Evolutionary conservation across 2,888 invertebrate species (phyloP).

Genomic region (Halocaridina rubra): DNA sequence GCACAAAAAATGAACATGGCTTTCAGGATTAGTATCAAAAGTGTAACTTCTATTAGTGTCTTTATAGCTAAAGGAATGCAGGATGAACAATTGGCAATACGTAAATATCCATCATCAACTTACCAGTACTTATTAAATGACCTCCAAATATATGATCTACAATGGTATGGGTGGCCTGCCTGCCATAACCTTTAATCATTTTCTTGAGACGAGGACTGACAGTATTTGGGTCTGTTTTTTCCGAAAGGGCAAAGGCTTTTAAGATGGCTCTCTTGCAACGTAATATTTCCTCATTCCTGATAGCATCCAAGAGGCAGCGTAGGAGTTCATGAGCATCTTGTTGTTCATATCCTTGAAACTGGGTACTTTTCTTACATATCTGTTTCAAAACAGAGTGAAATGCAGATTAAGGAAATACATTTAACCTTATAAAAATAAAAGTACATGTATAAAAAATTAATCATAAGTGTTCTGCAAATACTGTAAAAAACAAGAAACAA

Average conservation of each 20-base stretch:
- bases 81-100: too few relatives aligned
- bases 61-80: too few relatives aligned
- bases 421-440: too few relatives aligned
- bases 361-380: slow-evolving; percentile 71
- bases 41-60: too few relatives aligned
- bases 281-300: slow-evolving; percentile 79
- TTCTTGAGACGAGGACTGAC: slow-evolving; percentile 72
- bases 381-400: too few relatives aligned
- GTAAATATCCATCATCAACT: slow-evolving; percentile 62
- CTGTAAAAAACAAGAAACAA: too few relatives aligned
- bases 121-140: slow-evolving; percentile 82
- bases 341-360: slow-evolving; percentile 93
- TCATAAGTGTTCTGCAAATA: too few relatives aligned
- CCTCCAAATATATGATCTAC: slow-evolving; percentile 93
- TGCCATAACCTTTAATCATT: slow-evolving; percentile 82
- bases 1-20: too few relatives aligned
- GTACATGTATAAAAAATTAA: too few relatives aligned
- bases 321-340: slow-evolving; percentile 97
- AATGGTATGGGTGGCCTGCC: slow-evolving; percentile 76
- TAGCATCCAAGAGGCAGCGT: slow-evolving; percentile 88
- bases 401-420: too few relatives aligned
- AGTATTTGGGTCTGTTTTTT: slow-evolving; percentile 80
- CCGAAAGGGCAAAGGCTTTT: slow-evolving; percentile 78
- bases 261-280: slow-evolving; percentile 87
- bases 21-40: too few relatives aligned